These are phyloP conservation scores for Sapajus apella DNA, from an alignment of 2,113 vertebrate species.

Conservation along the genomic window DNA sequence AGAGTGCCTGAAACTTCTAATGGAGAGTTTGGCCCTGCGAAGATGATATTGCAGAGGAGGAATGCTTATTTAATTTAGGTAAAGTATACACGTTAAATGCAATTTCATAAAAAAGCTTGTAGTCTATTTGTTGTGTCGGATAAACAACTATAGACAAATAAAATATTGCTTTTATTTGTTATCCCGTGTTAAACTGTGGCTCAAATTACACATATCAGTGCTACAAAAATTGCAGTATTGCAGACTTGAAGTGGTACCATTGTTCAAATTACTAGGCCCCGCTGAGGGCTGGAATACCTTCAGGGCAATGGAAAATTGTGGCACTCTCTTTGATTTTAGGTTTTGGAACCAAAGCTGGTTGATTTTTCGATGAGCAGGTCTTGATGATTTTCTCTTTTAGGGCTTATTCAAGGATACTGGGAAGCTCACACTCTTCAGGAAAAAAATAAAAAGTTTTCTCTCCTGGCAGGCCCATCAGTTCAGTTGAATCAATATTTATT, in stretches of 20 bases:
- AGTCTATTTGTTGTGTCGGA: not conserved
- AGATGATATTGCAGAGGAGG: accelerated
- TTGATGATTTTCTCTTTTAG: not conserved
- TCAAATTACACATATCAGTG: constrained; percentile 8
- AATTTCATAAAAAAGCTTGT: not conserved
- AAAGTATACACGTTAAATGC: not conserved
- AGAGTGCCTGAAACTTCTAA: not conserved
- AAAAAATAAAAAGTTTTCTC: not conserved
- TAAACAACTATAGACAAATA: constrained; percentile 10
- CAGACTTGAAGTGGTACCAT: not conserved
- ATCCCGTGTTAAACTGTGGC: not conserved
- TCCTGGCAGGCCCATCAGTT: not conserved
- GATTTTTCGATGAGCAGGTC: not conserved
- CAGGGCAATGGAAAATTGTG: not conserved
- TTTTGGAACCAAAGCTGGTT: not conserved
- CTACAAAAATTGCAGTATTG: constrained; percentile 40
- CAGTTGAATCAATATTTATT: not conserved
- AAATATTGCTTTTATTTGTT: constrained; percentile 22
- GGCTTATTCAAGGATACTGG: not conserved
- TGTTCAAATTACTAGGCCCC: not conserved
- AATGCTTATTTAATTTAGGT: not conserved
- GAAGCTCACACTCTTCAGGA: not conserved
- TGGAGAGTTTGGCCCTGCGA: not conserved
- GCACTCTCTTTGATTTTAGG: not conserved
- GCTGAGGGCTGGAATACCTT: not conserved